phyloP scores from a whole-genome alignment of 1,140 invertebrate species.

The Ylistrum balloti region DNA sequence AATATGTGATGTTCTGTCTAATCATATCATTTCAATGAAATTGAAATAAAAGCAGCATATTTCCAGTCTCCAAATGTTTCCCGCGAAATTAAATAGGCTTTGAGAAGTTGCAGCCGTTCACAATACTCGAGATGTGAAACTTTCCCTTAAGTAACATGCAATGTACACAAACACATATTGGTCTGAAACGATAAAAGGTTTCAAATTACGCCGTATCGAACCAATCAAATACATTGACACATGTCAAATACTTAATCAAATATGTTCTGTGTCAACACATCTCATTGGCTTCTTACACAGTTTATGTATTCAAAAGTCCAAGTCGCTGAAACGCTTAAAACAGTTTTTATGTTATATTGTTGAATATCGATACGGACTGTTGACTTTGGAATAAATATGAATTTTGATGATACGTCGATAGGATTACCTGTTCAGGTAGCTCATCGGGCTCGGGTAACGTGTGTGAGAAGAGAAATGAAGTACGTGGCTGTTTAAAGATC shows the following conservation, averaged over 20 bases:
- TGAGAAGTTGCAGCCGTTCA: slow-evolving; percentile 23
- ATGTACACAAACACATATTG: slow-evolving; percentile 28
- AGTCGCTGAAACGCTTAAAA: slow-evolving; percentile 11
- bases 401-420: not conserved
- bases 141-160: slow-evolving; percentile 5
- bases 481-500: not conserved
- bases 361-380: slow-evolving; percentile 4
- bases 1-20: not conserved
- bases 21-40: not conserved
- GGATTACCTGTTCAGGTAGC: slow-evolving; percentile 37
- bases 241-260: slow-evolving; percentile 36
- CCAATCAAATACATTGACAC: slow-evolving; percentile 38
- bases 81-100: not conserved
- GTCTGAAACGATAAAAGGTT: slow-evolving; percentile 35
- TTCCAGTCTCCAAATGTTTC: not conserved
- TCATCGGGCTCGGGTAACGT: not conserved
- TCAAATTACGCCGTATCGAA: slow-evolving; percentile 38
- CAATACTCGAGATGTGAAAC: slow-evolving; percentile 38
- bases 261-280: slow-evolving; percentile 38
- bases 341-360: slow-evolving; percentile 30
- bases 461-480: not conserved
- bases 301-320: slow-evolving; percentile 34
- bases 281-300: slow-evolving; percentile 33
- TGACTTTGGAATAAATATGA: slow-evolving; percentile 40
- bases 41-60: not conserved